Evolutionary conservation across 2,888 invertebrate genomes (phyloP).

Genomic region (Drosophila pseudotakahashii): DNA sequence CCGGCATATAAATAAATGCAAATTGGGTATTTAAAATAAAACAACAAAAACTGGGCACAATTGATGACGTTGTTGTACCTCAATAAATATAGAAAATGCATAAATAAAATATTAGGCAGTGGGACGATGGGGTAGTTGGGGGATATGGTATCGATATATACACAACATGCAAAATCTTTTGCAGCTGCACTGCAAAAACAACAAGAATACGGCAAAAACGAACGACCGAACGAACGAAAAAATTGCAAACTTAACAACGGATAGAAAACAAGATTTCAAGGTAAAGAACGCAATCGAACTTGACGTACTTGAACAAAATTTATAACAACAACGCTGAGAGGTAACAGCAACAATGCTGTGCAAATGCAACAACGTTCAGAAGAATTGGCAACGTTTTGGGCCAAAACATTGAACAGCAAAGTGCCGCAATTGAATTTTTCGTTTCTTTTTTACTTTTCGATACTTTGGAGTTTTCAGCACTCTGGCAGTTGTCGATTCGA

Average conservation of each 20-base stretch:
- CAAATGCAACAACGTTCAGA: slow-evolving; percentile 22
- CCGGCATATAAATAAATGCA: slow-evolving; percentile 70
- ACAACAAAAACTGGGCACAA: slow-evolving; percentile 49
- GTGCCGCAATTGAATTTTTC: slow-evolving; percentile 45
- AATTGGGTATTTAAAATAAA: slow-evolving; percentile 73
- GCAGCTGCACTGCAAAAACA: slow-evolving; percentile 66
- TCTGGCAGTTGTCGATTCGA: slow-evolving; percentile 39
- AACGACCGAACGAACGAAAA: slow-evolving; percentile 39
- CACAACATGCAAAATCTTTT: slow-evolving; percentile 71
- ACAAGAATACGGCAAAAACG: slow-evolving; percentile 22
- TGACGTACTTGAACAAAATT: slow-evolving; percentile 80
- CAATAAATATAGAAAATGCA: slow-evolving; percentile 71
- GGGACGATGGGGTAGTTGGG: slow-evolving; percentile 5
- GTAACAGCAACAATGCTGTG: slow-evolving; percentile 20
- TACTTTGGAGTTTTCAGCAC: slow-evolving; percentile 39
- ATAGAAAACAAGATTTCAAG: slow-evolving; percentile 80
- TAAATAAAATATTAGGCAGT: slow-evolving; percentile 73
- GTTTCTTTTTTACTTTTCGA: slow-evolving; percentile 13
- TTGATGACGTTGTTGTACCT: slow-evolving; percentile 68
- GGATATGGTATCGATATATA: slow-evolving; percentile 5
- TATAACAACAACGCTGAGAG: slow-evolving; percentile 56
- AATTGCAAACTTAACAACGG: slow-evolving; percentile 72
- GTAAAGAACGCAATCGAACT: slow-evolving; percentile 81
- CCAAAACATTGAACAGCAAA: slow-evolving; percentile 40
- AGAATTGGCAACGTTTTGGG: slow-evolving; percentile 72